Evolutionary conservation across 2,888 invertebrate species (phyloP), one percentile per base, ranked within the genome.

Genomic region (Gibbula magus): DNA sequence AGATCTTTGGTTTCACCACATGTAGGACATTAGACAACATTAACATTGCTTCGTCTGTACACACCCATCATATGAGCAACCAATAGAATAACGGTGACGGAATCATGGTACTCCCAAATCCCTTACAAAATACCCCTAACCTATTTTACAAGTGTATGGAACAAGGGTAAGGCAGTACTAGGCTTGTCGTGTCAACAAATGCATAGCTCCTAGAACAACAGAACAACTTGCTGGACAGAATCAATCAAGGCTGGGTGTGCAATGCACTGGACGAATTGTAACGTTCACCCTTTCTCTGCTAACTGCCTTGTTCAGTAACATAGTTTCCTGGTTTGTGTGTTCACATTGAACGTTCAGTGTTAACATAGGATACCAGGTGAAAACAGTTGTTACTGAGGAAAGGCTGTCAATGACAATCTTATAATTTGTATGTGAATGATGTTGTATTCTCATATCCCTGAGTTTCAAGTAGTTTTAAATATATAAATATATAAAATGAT

Each of bases 1-100:
- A 75, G 29, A 75, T 75, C 75, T 75, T 75, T 75, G 75, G 75
- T 75, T 75, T 54, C 18, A 75, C 75, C 75, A 75, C 16, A 54
- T 29, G 54, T 32, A 54, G 53, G 25, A 25, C 45, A 75, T 7
- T 51, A 73, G 52, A 52, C 52, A 70, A 70, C 70, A 70, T 70
- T 25, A 70, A 70, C 35, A 39, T 32, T 18, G 20, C 29, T 70
- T 61, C 39, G n/a, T 70, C 35, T 70, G 70, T 70, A 20, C 39
- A 32, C 39, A 32, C 70, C 39, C 70, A 70, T 70, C 39, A 39
- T 35, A 70, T 70, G 70, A 70, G 70, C 35, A 35, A 35, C 29
- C 18, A 70, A 35, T 20, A 70, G 35, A 35, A 20, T 70, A 70
- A 35, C 16, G 18, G n/a, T 18, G 18, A 70, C 10, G 70, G 20